Conservation (phyloP, 2,888 invertebrate species). For the Zaprionus bogoriensis region DNA sequence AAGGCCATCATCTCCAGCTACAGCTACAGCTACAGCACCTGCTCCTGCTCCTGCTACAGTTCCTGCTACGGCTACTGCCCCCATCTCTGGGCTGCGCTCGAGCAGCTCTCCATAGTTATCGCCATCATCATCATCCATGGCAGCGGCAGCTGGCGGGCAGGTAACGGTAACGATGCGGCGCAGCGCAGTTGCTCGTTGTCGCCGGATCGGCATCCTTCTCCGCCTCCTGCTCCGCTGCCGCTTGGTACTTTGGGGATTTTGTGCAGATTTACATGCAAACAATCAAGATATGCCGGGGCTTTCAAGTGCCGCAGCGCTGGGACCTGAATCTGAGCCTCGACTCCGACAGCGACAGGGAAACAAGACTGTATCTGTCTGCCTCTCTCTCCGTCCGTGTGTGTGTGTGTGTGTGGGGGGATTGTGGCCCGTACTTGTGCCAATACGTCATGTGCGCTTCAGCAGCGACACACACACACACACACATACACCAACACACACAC, state of each 20-base stretch:
- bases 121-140: background rate
- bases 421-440: constrained; percentile 56
- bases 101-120: constrained; percentile 11
- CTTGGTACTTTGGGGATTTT: constrained; percentile 75
- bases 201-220: constrained; percentile 28
- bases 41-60: too few relatives aligned
- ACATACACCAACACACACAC: constrained; percentile 1
- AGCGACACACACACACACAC: constrained; percentile 24
- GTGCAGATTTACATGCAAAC: constrained; percentile 79
- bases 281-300: constrained; percentile 76
- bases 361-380: background rate
- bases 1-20: constrained; percentile 42
- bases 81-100: constrained; percentile 11
- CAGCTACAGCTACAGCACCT: constrained; percentile 2
- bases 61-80: background rate
- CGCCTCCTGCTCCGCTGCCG: constrained; percentile 14
- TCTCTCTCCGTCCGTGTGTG: background rate
- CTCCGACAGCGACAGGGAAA: background rate
- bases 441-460: constrained; percentile 64
- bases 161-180: constrained; percentile 39
- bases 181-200: constrained; percentile 41
- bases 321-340: constrained; percentile 54
- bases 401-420: constrained; percentile 12
- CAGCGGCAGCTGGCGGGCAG: constrained; percentile 1
- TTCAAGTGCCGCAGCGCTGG: constrained; percentile 65